Evolutionary conservation across 2,113 vertebrate species (phyloP).

Genomic region (Istiophorus platypterus): DNA sequence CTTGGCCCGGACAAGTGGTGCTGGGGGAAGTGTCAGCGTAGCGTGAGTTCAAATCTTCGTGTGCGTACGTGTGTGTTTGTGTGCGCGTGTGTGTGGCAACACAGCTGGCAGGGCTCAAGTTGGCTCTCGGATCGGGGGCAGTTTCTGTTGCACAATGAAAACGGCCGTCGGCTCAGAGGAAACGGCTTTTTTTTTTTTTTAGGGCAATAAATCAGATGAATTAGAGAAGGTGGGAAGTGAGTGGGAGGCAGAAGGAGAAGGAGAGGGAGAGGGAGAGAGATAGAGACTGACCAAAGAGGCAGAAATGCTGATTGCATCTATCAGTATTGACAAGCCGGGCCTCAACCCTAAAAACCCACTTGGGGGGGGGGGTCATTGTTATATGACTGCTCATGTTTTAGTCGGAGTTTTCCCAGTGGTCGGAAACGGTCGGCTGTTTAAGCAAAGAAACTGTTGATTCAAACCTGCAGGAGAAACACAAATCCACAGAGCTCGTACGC

Average conservation of each 20-base stretch:
- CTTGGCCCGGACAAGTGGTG: constrained; percentile 55
- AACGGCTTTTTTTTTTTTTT: constrained; percentile 22
- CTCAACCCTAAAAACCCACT: not conserved
- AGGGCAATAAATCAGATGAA: constrained; percentile 51
- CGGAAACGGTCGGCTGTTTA: not conserved
- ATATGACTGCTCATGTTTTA: not conserved
- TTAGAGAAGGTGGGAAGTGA: constrained; percentile 35
- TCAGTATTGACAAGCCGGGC: not conserved
- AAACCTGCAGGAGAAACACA: no score
- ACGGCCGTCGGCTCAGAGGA: constrained; percentile 15
- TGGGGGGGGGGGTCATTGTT: not conserved
- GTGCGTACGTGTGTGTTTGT: constrained; percentile 2
- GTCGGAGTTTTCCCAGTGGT: not conserved
- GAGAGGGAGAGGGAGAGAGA: not conserved
- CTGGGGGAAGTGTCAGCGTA: constrained; percentile 38
- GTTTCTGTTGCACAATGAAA: constrained; percentile 63
- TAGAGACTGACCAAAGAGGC: not conserved
- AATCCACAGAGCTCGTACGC: not conserved
- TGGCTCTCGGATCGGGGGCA: constrained; percentile 13
- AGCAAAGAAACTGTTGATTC: not conserved
- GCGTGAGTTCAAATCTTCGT: constrained; percentile 12
- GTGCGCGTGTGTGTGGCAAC: constrained; percentile 39
- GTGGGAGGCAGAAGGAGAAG: not conserved
- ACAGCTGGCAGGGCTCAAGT: constrained; percentile 57
- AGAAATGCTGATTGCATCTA: not conserved